Evolutionary conservation across 2,888 invertebrate genomes (phyloP).

Genomic region (Erpobdella octoculata): DNA sequence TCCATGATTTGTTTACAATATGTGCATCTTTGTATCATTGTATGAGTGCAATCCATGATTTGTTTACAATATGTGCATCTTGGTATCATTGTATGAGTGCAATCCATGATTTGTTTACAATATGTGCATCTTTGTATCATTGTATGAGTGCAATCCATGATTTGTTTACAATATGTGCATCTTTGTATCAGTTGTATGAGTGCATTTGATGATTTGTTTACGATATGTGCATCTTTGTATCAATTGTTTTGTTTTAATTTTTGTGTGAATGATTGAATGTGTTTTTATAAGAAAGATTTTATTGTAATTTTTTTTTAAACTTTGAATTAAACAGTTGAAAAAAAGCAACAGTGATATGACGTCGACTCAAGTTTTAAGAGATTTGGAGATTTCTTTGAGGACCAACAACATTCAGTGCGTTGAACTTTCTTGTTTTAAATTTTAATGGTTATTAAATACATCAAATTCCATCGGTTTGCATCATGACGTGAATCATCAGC

Average conservation of each 20-base stretch:
- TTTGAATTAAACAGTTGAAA: constrained; percentile 54
- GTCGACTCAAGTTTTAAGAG: constrained; percentile 92
- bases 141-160: neutral
- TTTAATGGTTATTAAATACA: neutral
- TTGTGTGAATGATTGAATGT: neutral
- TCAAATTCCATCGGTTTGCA: neutral
- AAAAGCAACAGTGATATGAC: constrained; percentile 90
- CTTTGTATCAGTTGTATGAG: neutral
- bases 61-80: no score
- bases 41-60: no score
- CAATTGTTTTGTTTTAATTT: neutral
- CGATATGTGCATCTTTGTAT: neutral
- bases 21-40: no score
- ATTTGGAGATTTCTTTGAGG: constrained; percentile 93
- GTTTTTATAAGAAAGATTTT: neutral
- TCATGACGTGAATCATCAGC: no score
- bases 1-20: no score
- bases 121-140: no score
- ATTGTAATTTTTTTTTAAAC: neutral
- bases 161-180: neutral
- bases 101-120: neutral
- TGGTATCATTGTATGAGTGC: no score
- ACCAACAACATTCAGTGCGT: constrained; percentile 98
- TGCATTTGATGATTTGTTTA: neutral
- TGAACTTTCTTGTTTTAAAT: neutral